A percentile compares a stretch with the other conserved stretches of the same genome.
Conservation (phyloP, 2,113 vertebrate genomes). For the Columba livia region DNA sequence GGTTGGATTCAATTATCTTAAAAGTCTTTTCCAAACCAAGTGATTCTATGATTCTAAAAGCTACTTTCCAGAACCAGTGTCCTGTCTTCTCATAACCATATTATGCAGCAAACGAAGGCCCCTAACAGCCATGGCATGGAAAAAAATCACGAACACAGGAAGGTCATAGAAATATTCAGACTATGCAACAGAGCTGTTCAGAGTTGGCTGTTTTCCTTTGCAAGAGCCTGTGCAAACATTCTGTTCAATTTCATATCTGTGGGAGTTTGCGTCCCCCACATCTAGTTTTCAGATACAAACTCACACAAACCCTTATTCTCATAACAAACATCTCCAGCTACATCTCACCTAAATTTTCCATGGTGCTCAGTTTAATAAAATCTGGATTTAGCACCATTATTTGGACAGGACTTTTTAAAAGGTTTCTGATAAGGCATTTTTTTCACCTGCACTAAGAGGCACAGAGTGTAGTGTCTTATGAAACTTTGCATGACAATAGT, state of each 20-base stretch:
- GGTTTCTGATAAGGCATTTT: not conserved
- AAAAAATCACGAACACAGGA: not conserved
- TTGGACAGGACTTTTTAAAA: not conserved
- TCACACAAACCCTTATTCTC: not conserved
- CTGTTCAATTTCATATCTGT: not conserved
- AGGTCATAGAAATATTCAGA: constrained; percentile 22
- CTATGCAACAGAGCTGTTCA: not conserved
- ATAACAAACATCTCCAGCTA: constrained; percentile 22
- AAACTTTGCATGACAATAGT: not conserved
- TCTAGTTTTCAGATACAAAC: not conserved
- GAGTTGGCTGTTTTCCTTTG: not conserved
- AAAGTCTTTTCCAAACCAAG: too few relatives aligned
- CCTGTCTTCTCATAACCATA: not conserved
- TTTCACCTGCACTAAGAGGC: not conserved
- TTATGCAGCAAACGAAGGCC: not conserved
- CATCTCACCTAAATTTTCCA: constrained; percentile 14
- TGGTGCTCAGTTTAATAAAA: constrained; percentile 21
- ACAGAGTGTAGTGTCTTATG: not conserved
- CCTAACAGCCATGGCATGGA: not conserved
- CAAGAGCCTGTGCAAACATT: constrained; percentile 22
- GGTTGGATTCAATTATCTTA: too few relatives aligned
- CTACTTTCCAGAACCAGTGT: not conserved
- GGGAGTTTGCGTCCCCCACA: not conserved
- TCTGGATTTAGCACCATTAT: constrained; percentile 8
- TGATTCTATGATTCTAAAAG: not conserved